Base-by-base conservation (phyloP, 2,888 invertebrate genomes). In the Neoscelio sp. region DNA sequence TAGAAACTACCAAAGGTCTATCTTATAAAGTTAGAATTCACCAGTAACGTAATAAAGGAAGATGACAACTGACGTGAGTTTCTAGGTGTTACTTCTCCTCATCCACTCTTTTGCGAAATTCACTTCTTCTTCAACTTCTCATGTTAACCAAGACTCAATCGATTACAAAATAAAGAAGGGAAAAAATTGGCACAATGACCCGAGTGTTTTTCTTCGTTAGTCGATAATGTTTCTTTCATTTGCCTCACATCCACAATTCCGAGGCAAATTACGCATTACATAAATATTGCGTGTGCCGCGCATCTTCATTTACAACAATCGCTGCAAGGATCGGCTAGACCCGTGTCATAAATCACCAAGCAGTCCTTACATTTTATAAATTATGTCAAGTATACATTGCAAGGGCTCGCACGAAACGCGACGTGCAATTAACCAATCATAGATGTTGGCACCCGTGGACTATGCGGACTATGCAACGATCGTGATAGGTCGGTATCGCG, bases 341-440 rank as follows among this genome's bases (percentile, higher is more conserved):
- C 26, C 58, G 58, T 23, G 52, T 56, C 60, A 73, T 73, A 78
- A 78, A 78, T 78, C 71, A 78, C 71, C 38, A 23, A n/a, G 33
- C 62, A 65, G 65, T 52, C 38, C 60, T 38, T 65, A 65, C 33
- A 44, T 56, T 71, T 71, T 70, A 35, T 65, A 58, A 77, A 77
- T 77, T 77, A 77, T 77, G 77, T 77, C 77, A 77, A 77, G 77
- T 77, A 77, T 77, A 71, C 76, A 10, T 46, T 68, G 76, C 76
- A 76, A 76, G 76, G 76, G 76, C 76, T 76, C 48, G 62, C 38
- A 54, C 75, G 17, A 62, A 67, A 76, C 50, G 10, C 75, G 54
- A 40, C 68, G 6, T 33, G 42, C 76, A 68, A 70, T 70, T 64
- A 64, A 50, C 56, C 40, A 64, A 62, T 76, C 68, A 50, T 50